phyloP scores from a whole-genome alignment of 1,140 invertebrate species.

The Andricus grossulariae region DNA sequence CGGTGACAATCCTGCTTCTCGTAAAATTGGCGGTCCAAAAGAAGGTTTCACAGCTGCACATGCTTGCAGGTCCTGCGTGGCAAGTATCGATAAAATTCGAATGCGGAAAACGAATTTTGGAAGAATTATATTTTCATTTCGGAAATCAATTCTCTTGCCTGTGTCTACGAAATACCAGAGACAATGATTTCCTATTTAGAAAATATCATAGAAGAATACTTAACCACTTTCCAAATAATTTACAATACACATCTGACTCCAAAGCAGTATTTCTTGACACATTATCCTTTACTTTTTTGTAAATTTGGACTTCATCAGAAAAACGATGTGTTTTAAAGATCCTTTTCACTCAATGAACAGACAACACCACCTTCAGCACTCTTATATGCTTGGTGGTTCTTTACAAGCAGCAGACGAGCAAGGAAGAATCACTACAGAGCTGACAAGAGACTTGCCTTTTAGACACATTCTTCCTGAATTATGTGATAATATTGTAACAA shows the following conservation, averaged over 20 bases:
- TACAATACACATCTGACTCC: neutral
- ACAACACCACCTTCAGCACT: neutral
- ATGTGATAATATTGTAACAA: neutral
- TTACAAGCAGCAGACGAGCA: neutral
- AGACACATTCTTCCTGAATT: neutral
- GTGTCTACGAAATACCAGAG: neutral
- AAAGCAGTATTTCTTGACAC: neutral
- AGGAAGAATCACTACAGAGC: neutral
- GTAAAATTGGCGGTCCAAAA: neutral
- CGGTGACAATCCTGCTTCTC: neutral
- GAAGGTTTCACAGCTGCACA: neutral
- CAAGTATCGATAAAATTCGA: neutral
- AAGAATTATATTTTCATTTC: neutral
- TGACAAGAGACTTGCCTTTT: neutral
- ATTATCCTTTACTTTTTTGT: neutral
- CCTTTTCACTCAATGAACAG: neutral
- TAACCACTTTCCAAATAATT: neutral
- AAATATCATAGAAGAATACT: no score
- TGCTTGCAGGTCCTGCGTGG: neutral
- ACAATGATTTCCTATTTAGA: neutral
- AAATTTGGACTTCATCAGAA: neutral
- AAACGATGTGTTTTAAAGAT: neutral
- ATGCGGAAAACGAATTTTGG: neutral
- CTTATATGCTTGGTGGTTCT: neutral
- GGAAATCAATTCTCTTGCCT: slow-evolving; percentile 4